phyloP scores from a whole-genome alignment of 2,113 vertebrate genomes.

The Colossoma macropomum region DNA sequence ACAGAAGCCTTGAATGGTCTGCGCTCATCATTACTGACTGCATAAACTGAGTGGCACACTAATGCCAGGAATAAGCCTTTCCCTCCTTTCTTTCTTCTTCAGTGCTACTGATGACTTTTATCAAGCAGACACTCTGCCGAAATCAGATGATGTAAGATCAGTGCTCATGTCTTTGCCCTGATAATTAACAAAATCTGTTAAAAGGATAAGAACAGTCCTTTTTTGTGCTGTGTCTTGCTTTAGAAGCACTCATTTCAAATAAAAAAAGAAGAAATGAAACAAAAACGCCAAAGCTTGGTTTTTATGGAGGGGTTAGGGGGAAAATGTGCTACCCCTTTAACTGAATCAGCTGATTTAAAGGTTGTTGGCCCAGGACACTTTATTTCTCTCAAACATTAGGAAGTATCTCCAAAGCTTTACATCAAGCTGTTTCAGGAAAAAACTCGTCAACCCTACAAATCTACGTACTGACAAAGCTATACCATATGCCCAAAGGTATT shows the following conservation, averaged over 20 bases:
- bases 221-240: too few species aligned
- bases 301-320: not conserved
- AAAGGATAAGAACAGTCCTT: not conserved
- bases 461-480: too few species aligned
- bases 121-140: not conserved
- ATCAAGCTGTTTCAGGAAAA: too few species aligned
- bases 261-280: not conserved
- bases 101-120: not conserved
- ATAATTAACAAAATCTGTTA: slow-evolving; percentile 1
- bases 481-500: too few species aligned
- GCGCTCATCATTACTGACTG: slow-evolving; percentile 34
- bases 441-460: too few species aligned
- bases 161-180: not conserved
- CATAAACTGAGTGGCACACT: not conserved
- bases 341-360: too few species aligned
- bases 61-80: slow-evolving; percentile 46
- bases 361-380: too few species aligned
- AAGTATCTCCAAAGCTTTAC: too few species aligned
- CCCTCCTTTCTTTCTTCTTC: slow-evolving; percentile 13
- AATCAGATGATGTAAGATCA: slow-evolving; percentile 10
- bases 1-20: slow-evolving; percentile 51
- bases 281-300: not conserved
- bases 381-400: too few species aligned
- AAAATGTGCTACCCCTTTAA: not conserved
- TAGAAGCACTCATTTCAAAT: too few species aligned